phyloP scores from a whole-genome alignment of 2,888 invertebrate species.

The Drosophila tripunctata region DNA sequence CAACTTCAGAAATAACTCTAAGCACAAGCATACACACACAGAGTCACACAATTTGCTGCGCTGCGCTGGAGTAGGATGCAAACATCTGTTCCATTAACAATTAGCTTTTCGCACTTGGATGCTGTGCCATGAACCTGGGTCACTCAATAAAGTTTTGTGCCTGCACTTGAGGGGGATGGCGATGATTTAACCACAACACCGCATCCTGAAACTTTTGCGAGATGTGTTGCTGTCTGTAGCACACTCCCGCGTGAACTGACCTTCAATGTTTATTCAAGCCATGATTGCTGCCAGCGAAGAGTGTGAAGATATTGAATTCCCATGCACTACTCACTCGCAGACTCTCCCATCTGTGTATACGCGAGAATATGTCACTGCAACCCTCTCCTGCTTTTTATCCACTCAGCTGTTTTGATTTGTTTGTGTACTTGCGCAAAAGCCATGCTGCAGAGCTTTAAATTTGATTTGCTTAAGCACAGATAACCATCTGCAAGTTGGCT shows the following conservation, averaged over 20 bases:
- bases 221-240: slow-evolving; percentile 54
- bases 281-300: slow-evolving; percentile 24
- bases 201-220: slow-evolving; percentile 32
- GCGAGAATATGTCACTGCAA: slow-evolving; percentile 53
- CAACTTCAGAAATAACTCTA: slow-evolving; percentile 62
- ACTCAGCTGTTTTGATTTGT: slow-evolving; percentile 65
- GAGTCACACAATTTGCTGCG: slow-evolving; percentile 8
- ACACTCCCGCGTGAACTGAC: slow-evolving; percentile 69
- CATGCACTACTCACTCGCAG: slow-evolving; percentile 9
- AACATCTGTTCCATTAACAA: slow-evolving; percentile 38
- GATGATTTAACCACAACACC: slow-evolving; percentile 17
- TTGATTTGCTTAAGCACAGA: slow-evolving; percentile 3
- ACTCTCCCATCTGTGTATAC: not conserved
- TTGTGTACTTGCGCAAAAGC: slow-evolving; percentile 71
- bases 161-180: slow-evolving; percentile 30
- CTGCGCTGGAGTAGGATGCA: slow-evolving; percentile 28
- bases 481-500: not conserved
- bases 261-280: slow-evolving; percentile 59
- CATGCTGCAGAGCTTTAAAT: slow-evolving; percentile 35
- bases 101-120: slow-evolving; percentile 26
- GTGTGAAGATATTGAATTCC: slow-evolving; percentile 50
- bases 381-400: slow-evolving; percentile 30
- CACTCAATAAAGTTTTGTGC: slow-evolving; percentile 58
- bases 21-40: slow-evolving; percentile 16
- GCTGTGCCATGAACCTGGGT: slow-evolving; percentile 48